phyloP scores from a whole-genome alignment of 2,113 vertebrate genomes.

The Raja brachyura region DNA sequence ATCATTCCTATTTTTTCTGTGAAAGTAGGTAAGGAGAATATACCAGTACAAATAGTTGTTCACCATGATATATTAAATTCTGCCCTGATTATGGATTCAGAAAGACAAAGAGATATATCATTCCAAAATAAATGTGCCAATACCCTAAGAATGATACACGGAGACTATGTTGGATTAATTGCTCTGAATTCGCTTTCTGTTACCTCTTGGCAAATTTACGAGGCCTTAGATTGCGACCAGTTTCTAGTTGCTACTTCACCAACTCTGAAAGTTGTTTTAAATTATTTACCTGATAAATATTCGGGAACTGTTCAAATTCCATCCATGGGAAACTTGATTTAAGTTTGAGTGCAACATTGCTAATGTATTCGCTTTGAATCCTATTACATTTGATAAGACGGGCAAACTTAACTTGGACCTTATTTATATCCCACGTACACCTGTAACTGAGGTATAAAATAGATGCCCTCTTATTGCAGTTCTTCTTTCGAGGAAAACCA shows the following conservation, averaged over 20 bases:
- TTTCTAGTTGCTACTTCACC: not conserved
- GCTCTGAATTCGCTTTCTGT: not conserved
- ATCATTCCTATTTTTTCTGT: not conserved
- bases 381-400: too few species aligned
- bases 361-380: not conserved
- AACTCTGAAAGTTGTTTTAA: not conserved
- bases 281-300: not conserved
- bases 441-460: too few species aligned
- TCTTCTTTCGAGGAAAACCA: too few species aligned
- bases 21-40: not conserved
- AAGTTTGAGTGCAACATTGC: not conserved
- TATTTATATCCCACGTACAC: too few species aligned
- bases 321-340: not conserved
- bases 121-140: not conserved
- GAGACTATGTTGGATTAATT: not conserved
- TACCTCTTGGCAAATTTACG: not conserved
- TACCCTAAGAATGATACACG: not conserved
- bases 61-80: not conserved
- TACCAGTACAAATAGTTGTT: not conserved
- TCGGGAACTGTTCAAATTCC: not conserved
- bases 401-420: not conserved
- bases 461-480: too few species aligned
- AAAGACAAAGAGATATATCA: not conserved
- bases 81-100: not conserved
- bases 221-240: not conserved